These are phyloP conservation scores for Tenthredo notha DNA, from an alignment of 2,888 invertebrate genomes.

Conservation along the genomic window DNA sequence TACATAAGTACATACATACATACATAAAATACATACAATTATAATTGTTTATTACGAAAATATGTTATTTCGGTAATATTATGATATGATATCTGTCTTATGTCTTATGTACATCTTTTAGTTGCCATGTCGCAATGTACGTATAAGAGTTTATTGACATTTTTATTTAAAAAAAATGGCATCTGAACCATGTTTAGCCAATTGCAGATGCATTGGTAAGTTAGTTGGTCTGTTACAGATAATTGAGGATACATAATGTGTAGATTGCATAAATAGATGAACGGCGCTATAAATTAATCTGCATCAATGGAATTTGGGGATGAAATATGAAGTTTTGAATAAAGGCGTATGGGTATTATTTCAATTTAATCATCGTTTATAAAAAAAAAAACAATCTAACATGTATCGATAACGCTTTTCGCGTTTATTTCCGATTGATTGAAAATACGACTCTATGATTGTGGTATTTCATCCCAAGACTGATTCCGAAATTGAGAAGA, in stretches of 20 bases:
- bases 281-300: constrained; percentile 4
- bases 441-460: constrained; percentile 21
- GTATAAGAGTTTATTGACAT: neutral
- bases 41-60: constrained; percentile 25
- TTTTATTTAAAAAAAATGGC: neutral
- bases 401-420: neutral
- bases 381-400: neutral
- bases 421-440: neutral
- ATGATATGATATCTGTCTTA: constrained; percentile 16
- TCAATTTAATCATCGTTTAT: neutral
- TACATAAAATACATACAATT: constrained; percentile 4
- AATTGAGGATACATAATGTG: neutral
- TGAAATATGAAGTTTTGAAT: neutral
- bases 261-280: neutral
- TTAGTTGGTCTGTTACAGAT: neutral
- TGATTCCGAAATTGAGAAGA: constrained; percentile 19
- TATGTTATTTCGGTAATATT: constrained; percentile 33
- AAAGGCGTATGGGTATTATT: constrained; percentile 5
- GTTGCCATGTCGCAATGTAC: constrained; percentile 15
- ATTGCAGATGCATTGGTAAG: neutral
- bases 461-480: constrained; percentile 11
- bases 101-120: neutral
- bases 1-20: neutral
- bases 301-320: neutral
- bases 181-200: constrained; percentile 32